Conservation (phyloP, 1,140 invertebrate genomes). For the Leptinotarsa lineolata region DNA sequence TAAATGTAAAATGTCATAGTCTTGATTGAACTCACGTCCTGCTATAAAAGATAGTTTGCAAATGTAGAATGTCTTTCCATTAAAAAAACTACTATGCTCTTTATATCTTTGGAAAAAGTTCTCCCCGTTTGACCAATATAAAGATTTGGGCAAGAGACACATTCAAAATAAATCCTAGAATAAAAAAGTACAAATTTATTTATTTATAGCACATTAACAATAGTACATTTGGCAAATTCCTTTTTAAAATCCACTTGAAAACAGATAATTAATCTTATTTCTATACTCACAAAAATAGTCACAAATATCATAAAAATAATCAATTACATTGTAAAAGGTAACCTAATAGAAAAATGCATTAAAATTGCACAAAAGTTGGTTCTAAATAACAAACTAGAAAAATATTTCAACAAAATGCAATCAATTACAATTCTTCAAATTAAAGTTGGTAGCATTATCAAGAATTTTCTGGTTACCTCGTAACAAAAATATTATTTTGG, state of each 20-base stretch:
- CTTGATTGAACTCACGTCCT: too few relatives aligned
- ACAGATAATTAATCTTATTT: conserved; percentile 40
- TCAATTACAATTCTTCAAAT: neutral
- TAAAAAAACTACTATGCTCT: too few relatives aligned
- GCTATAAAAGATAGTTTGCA: too few relatives aligned
- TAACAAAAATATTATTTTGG: conserved; percentile 26
- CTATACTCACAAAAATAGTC: conserved; percentile 42
- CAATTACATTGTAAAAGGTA: conserved; percentile 40
- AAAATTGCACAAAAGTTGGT: conserved; percentile 29
- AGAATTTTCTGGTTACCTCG: conserved; percentile 10
- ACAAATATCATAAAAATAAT: conserved; percentile 43
- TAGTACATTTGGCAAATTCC: conserved; percentile 37
- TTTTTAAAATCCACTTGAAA: conserved; percentile 37
- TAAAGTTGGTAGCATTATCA: conserved; percentile 35
- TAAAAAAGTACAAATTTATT: conserved; percentile 44
- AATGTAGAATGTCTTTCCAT: too few relatives aligned
- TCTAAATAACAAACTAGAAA: conserved; percentile 26
- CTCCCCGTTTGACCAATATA: too few relatives aligned
- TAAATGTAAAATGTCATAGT: too few relatives aligned
- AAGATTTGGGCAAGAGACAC: too few relatives aligned
- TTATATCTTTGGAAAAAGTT: too few relatives aligned
- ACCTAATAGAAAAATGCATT: conserved; percentile 35
- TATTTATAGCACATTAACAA: conserved; percentile 36
- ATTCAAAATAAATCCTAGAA: conserved; percentile 1
- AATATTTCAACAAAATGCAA: conserved; percentile 3